These are phyloP conservation scores for Podocnemis expansa DNA, from an alignment of 2,113 vertebrate genomes.

Conservation along the genomic window DNA sequence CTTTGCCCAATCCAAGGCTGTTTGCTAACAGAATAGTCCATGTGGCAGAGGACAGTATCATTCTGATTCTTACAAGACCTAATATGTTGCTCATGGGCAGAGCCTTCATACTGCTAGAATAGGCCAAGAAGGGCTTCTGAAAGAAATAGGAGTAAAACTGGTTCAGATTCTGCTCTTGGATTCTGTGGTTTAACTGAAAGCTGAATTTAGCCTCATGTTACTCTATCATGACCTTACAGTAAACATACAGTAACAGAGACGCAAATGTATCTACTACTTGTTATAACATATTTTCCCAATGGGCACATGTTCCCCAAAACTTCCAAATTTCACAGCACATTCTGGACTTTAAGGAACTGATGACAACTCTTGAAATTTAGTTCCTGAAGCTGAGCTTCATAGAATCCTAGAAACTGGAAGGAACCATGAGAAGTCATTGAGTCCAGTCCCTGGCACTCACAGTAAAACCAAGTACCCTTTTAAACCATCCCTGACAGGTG, in stretches of 20 bases:
- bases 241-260: conserved; percentile 17
- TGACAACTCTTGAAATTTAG: conserved; percentile 73
- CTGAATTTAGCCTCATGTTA: background rate
- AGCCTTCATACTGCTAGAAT: background rate
- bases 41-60: background rate
- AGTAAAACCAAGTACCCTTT: no score
- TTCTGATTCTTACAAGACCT: background rate
- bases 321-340: conserved; percentile 69
- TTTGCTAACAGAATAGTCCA: background rate
- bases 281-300: conserved; percentile 28
- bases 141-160: background rate
- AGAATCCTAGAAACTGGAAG: no score
- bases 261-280: background rate
- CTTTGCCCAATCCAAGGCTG: fast-evolving
- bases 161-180: background rate
- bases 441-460: no score
- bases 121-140: background rate
- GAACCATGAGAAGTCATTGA: no score
- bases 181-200: background rate
- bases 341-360: conserved; percentile 77
- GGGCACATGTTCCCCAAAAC: conserved; percentile 59
- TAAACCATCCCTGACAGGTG: no score
- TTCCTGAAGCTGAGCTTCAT: conserved; percentile 61
- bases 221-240: background rate
- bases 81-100: background rate